Evolutionary conservation across 2,113 vertebrate species (phyloP).

Genomic region (Equus quagga): DNA sequence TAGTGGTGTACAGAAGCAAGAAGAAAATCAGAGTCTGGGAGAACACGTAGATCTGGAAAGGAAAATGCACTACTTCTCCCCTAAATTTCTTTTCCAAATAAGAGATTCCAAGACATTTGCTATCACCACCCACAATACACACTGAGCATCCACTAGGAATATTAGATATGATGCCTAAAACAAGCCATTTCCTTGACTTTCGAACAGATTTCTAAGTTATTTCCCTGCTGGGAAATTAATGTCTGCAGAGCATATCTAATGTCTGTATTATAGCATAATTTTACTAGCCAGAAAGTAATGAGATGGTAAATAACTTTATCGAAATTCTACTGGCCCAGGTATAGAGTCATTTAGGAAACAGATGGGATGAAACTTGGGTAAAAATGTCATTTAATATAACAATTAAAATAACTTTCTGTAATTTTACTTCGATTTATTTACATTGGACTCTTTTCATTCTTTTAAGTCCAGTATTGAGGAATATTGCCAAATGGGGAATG

Average conservation of each 20-base stretch:
- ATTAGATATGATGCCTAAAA: neutral
- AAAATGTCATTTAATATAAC: neutral
- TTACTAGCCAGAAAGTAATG: neutral
- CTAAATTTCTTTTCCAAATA: neutral
- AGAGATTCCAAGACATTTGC: neutral
- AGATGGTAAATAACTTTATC: neutral
- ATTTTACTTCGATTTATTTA: neutral
- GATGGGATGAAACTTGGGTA: neutral
- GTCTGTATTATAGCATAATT: neutral
- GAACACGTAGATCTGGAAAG: neutral
- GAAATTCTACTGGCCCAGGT: neutral
- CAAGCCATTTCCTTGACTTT: neutral
- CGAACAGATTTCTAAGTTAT: slow-evolving; percentile 1
- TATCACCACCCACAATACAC: too few species aligned
- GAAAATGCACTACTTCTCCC: neutral
- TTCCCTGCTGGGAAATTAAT: neutral
- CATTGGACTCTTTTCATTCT: neutral
- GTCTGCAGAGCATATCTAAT: neutral
- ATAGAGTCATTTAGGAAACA: neutral
- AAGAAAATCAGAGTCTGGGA: neutral
- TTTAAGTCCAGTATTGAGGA: neutral
- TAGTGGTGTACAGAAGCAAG: neutral
- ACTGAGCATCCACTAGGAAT: neutral
- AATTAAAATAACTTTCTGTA: neutral
- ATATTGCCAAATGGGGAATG: neutral